Conservation (phyloP, 2,888 invertebrate genomes). For the Heteromurus nitidus region DNA sequence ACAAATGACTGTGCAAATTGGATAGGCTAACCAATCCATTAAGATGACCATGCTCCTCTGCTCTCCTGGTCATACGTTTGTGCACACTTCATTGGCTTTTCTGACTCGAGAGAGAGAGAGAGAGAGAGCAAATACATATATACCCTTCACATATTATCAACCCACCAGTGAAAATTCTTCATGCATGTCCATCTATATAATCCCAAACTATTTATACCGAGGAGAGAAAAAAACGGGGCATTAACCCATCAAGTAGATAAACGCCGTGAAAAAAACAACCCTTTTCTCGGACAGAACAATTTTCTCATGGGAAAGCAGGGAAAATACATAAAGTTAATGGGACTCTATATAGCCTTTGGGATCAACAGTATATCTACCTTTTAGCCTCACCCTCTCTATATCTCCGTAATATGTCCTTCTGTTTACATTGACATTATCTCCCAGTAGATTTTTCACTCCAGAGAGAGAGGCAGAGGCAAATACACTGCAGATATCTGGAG, state of each 20-base stretch:
- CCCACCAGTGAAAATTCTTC: constrained; percentile 41
- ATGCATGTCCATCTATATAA: constrained; percentile 52
- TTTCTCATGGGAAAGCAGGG: constrained; percentile 27
- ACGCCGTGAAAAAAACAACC: constrained; percentile 59
- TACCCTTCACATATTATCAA: too few species aligned
- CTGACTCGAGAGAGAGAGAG: too few species aligned
- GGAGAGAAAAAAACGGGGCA: constrained; percentile 39
- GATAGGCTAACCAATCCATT: constrained; percentile 63
- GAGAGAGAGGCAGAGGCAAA: too few species aligned
- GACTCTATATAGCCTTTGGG: too few species aligned
- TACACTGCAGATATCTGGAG: background rate
- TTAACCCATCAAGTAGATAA: constrained; percentile 59
- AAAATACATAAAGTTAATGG: background rate
- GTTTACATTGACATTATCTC: constrained; percentile 62
- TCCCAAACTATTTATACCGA: constrained; percentile 22
- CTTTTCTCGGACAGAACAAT: constrained; percentile 31
- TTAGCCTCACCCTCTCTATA: background rate
- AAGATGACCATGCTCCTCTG: constrained; percentile 51
- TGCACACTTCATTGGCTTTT: constrained; percentile 55
- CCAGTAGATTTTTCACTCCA: too few species aligned
- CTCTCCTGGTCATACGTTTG: constrained; percentile 20
- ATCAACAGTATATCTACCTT: constrained; percentile 6
- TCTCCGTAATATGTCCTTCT: background rate
- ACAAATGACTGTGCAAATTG: constrained; percentile 64
- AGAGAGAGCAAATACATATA: too few species aligned